These are phyloP conservation scores for Leptinotarsa defecta DNA, from an alignment of 1,140 invertebrate genomes.

Conservation along the genomic window DNA sequence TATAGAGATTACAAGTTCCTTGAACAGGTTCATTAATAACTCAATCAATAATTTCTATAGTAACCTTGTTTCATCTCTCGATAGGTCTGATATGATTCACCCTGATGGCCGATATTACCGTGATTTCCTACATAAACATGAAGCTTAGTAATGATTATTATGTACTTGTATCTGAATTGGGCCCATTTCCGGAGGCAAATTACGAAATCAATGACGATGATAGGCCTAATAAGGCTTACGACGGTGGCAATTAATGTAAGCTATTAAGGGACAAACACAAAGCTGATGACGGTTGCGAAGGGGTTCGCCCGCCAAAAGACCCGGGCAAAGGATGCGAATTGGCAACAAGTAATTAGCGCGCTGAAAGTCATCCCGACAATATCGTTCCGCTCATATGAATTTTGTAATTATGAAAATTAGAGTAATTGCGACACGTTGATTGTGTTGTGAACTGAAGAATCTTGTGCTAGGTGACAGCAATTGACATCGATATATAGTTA, in stretches of 20 bases:
- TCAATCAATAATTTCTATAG: too few relatives aligned
- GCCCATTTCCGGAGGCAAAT: slow-evolving; percentile 2
- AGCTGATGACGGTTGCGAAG: not conserved
- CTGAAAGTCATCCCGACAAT: not conserved
- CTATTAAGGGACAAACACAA: slow-evolving; percentile 3
- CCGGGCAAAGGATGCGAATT: not conserved
- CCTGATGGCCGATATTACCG: not conserved
- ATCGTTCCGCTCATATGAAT: not conserved
- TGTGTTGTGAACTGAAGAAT: too few relatives aligned
- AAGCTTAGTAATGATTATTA: slow-evolving; percentile 2
- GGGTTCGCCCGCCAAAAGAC: not conserved
- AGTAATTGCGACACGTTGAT: too few relatives aligned
- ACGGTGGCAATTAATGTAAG: not conserved
- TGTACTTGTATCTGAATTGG: not conserved
- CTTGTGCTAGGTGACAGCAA: too few relatives aligned
- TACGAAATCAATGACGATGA: not conserved
- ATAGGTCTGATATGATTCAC: not conserved
- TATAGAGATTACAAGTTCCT: too few relatives aligned
- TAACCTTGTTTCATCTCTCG: too few relatives aligned
- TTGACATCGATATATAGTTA: too few relatives aligned
- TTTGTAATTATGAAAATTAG: not conserved
- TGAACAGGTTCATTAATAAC: too few relatives aligned
- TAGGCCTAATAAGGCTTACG: slow-evolving; percentile 3
- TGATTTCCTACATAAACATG: slow-evolving; percentile 6
- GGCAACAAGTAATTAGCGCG: not conserved